Evolutionary conservation across 2,888 invertebrate species (phyloP).

Genomic region (Eupsilia transversa): DNA sequence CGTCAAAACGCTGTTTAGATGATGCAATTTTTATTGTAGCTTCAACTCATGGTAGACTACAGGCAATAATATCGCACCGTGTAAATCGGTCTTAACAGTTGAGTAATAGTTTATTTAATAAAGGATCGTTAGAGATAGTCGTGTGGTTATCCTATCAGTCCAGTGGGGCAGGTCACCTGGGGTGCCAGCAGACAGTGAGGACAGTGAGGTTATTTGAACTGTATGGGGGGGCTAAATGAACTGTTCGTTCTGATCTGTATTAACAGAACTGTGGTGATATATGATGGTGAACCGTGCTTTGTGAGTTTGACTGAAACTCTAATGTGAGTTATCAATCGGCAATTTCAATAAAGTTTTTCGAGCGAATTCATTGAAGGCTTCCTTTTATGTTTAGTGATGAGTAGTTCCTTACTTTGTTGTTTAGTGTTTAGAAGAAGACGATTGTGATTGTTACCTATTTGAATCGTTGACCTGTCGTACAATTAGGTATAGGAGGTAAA

Average conservation of each 20-base stretch:
- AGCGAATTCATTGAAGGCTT: not conserved
- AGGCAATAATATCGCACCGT: too few species aligned
- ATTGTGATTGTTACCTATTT: too few species aligned
- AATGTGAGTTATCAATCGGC: not conserved
- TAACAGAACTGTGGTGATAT: slow-evolving; percentile 6
- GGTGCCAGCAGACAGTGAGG: slow-evolving; percentile 17
- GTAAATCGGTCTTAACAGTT: too few species aligned
- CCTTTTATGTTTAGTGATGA: too few species aligned
- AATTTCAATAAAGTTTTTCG: too few species aligned
- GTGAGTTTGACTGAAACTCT: not conserved
- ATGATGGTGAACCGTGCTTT: not conserved
- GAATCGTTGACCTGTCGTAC: too few species aligned
- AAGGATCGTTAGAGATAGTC: slow-evolving; percentile 18
- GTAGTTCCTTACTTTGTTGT: too few species aligned
- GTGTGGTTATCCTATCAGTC: slow-evolving; percentile 56
- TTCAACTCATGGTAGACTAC: too few species aligned
- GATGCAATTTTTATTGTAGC: too few species aligned
- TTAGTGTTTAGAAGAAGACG: too few species aligned
- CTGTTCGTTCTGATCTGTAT: not conserved
- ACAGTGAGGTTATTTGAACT: slow-evolving; percentile 15
- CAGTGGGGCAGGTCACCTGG: slow-evolving; percentile 32
- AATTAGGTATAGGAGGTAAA: too few species aligned
- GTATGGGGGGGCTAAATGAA: not conserved
- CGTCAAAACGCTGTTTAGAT: too few species aligned
- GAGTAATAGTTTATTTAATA: slow-evolving; percentile 25